Conservation (phyloP, 1,140 invertebrate genomes). For the Phenacoccus solenopsis region DNA sequence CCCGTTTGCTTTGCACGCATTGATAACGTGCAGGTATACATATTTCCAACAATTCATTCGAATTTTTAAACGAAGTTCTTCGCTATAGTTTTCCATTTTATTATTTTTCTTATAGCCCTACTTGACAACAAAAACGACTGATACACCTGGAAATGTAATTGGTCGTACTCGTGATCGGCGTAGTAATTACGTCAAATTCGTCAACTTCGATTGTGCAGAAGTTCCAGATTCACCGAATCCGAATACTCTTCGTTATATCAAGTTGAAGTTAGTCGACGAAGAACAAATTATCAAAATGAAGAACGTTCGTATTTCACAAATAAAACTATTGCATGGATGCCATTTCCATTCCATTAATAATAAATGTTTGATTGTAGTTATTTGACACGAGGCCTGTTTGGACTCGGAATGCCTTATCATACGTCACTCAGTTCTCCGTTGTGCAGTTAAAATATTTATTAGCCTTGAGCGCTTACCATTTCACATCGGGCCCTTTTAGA, state of each 20-base stretch:
- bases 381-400: constrained; percentile 74
- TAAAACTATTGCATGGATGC: background rate
- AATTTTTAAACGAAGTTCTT: background rate
- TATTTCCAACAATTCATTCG: too few relatives aligned
- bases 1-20: constrained; percentile 64
- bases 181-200: constrained; percentile 40
- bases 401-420: constrained; percentile 60
- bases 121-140: constrained; percentile 25
- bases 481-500: constrained; percentile 70
- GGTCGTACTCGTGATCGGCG: constrained; percentile 41
- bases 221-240: constrained; percentile 40
- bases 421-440: constrained; percentile 44
- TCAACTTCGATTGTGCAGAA: constrained; percentile 39
- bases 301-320: constrained; percentile 30
- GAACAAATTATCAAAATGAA: constrained; percentile 37
- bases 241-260: constrained; percentile 38
- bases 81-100: background rate
- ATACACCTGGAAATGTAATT: constrained; percentile 36
- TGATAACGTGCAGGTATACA: constrained; percentile 40
- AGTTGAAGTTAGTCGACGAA: constrained; percentile 37
- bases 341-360: background rate
- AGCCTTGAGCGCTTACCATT: constrained; percentile 67
- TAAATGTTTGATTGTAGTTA: constrained; percentile 30
- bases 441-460: constrained; percentile 63
- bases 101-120: background rate